phyloP scores from a whole-genome alignment of 2,797 vertebrate species.

The Pyrocephalus nanus region DNA sequence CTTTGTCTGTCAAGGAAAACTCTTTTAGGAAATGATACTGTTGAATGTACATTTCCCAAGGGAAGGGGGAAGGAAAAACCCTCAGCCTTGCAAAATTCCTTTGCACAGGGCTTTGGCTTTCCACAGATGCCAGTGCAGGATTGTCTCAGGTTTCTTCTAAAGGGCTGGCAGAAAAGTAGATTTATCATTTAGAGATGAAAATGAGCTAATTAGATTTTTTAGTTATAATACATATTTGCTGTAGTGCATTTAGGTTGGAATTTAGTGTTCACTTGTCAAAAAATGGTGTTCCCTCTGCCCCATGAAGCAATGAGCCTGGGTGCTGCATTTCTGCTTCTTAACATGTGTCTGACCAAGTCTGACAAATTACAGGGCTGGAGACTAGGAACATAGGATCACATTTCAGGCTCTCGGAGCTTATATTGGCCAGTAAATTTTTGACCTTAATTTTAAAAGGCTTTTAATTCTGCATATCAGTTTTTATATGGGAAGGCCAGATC shows the following conservation, averaged over 20 bases:
- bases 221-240: neutral
- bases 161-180: neutral
- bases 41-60: neutral
- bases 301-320: rapidly evolving
- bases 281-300: neutral
- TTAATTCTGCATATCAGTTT: neutral
- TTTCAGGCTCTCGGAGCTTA: constrained; percentile 11
- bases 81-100: neutral
- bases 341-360: neutral
- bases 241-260: neutral
- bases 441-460: constrained; percentile 11
- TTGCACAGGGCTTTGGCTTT: neutral
- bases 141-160: neutral
- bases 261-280: neutral
- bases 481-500: neutral
- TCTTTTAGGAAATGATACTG: neutral
- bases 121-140: neutral
- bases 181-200: neutral
- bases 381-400: neutral
- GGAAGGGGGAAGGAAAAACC: neutral
- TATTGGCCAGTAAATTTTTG: neutral
- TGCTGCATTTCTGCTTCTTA: neutral
- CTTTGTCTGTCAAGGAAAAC: constrained; percentile 9
- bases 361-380: neutral
- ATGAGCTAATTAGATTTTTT: neutral